Evolutionary conservation across 1,140 invertebrate species (phyloP).

Genomic region (Eueides isabella): DNA sequence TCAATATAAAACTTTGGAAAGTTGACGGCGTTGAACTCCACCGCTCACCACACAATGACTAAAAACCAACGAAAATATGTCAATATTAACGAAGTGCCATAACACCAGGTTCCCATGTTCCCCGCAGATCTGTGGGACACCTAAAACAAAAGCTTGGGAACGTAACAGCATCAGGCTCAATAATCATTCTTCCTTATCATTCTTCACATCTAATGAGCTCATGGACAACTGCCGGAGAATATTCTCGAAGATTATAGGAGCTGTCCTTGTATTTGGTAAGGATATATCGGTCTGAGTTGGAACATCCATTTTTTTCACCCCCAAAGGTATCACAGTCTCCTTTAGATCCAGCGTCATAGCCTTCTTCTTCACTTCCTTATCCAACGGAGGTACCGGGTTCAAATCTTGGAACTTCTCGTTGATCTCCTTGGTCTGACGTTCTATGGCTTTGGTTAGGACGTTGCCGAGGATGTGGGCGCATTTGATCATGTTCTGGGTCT

Average conservation of each 20-base stretch:
- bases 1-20: too few species aligned
- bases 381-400: slow-evolving; percentile 34
- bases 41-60: too few species aligned
- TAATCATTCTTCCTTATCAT: slow-evolving; percentile 12
- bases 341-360: slow-evolving; percentile 61
- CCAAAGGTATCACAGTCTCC: slow-evolving; percentile 60
- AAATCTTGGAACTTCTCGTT: slow-evolving; percentile 49
- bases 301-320: slow-evolving; percentile 61
- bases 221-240: slow-evolving; percentile 71
- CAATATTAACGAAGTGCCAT: too few species aligned
- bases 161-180: background rate
- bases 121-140: too few species aligned
- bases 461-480: slow-evolving; percentile 71
- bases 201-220: slow-evolving; percentile 54
- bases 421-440: slow-evolving; percentile 52
- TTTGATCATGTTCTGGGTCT: slow-evolving; percentile 73
- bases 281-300: slow-evolving; percentile 76
- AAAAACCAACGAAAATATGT: too few species aligned
- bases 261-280: slow-evolving; percentile 72
- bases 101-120: too few species aligned
- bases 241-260: slow-evolving; percentile 75
- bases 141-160: too few species aligned
- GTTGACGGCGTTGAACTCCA: too few species aligned
- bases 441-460: slow-evolving; percentile 66
- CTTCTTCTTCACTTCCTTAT: slow-evolving; percentile 60